Evolutionary conservation across 1,140 invertebrate genomes (phyloP).

Genomic region (Amyelois transitella): DNA sequence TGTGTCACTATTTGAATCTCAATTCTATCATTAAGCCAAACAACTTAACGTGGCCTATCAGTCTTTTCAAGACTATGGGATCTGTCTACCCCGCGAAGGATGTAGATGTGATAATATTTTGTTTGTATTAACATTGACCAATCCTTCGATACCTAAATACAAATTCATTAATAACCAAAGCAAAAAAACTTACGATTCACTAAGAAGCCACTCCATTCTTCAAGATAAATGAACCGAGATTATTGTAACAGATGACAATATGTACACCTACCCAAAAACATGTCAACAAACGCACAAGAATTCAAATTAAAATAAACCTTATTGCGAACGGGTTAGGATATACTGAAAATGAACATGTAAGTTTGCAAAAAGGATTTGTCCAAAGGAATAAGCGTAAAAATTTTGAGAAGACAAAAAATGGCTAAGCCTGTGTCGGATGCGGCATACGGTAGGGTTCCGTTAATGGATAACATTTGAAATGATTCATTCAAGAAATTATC

Average conservation of each 20-base stretch:
- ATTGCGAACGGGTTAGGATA: not conserved
- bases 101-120: too few relatives aligned
- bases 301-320: not conserved
- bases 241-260: slow-evolving; percentile 14
- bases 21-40: too few relatives aligned
- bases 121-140: too few relatives aligned
- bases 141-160: not conserved
- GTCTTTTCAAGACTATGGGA: too few relatives aligned
- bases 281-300: not conserved
- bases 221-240: slow-evolving; percentile 23
- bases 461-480: not conserved
- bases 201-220: slow-evolving; percentile 14
- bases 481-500: not conserved
- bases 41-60: too few relatives aligned
- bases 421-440: not conserved
- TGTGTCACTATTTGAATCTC: too few relatives aligned
- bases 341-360: not conserved
- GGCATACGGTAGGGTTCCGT: not conserved
- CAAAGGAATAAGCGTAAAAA: not conserved
- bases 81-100: too few relatives aligned
- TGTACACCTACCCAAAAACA: slow-evolving; percentile 11
- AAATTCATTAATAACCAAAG: not conserved
- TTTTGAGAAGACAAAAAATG: not conserved
- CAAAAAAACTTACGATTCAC: not conserved
- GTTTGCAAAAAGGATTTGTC: not conserved